Evolutionary conservation across 1,140 invertebrate species (phyloP), one percentile per base, ranked within the genome.

Genomic region (Dinoponera quadriceps): DNA sequence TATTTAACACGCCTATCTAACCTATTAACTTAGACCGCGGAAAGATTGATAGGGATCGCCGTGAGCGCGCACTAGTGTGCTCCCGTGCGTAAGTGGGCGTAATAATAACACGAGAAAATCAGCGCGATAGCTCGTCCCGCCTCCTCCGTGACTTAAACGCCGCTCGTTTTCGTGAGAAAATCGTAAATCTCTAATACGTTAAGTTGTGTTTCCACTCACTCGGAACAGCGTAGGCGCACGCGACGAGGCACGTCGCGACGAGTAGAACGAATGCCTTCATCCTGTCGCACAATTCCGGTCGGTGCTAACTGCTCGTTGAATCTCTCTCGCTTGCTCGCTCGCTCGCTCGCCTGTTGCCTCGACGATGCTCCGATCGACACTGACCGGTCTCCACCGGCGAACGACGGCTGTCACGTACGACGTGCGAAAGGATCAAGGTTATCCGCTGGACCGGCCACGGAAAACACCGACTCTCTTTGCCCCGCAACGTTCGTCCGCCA

Each of bases 381-480:
- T 87, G 69, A 65, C 80, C 63, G 57, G 65, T 75, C 29, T 16
- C 54, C 33, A 18, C 25, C 16, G 77, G 60, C 72, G 49, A 85
- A 85, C 83, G 54, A 51, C 49, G 65, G 60, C 78, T 77, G 88
- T 84, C 83, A 90, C 88, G 65, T 78, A 82, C 62, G 77, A 80
- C 78, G 78, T 73, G 74, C 81, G 85, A 82, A 78, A 62, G 88
- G 78, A 90, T 90, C 89, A 90, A 90, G 89, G 89, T 90, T 88
- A 90, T 69, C 85, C 82, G 82, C 80, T 44, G 60, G 65, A 89
- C 89, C 85, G 78, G 85, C 83, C 66, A 68, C 80, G 65, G 38
- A 87, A 81, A 89, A 84, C 81, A 44, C 38, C 65, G 44, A 63
- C 82, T 69, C 78, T 60, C 68, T 85, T 84, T 83, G 77, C 85